Base-by-base conservation (phyloP, 2,113 vertebrate genomes). In the Ahaetulla prasina region DNA sequence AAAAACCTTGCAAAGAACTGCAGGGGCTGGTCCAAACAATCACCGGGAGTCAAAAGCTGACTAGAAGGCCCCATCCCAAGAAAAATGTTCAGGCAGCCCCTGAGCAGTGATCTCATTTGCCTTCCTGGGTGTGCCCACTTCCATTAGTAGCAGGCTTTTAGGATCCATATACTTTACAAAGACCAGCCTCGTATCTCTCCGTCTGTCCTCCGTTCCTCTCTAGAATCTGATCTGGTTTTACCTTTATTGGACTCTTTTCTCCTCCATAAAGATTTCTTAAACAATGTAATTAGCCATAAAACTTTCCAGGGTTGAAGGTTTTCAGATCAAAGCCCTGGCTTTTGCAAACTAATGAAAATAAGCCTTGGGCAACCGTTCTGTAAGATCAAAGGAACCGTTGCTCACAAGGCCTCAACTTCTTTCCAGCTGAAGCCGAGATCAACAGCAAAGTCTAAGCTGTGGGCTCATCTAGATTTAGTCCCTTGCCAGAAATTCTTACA, bases 301-400 rank as follows among this genome's bases (percentile, higher is more conserved):
- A 49, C 43, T 60, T 60, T 49, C 54, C 43, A 91, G 87, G 85
- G n/a, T 43, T 47, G 47, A 35, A n/a, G 18, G 23, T 85, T 86
- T 43, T 84, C 54, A 87, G 90, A 87, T 91, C 90, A 91, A 91
- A 91, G 80, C 10, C 16, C 49, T 60, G 45, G 84, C 23, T 87
- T 86, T 91, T 91, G 90, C 53, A 91, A 86, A 52, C 84, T 87
- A 63, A 91, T 87, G 55, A 47, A 91, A 60, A 50, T 60, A 87
- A 87, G 43, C 90, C 84, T n/a, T 39, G 20, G 43, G 57, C 85
- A 91, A 87, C 43, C n/a, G 84, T 57, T 30, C 52, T 35, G 53
- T 45, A 60, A 87, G 84, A 63, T 91, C 53, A 60, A 87, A 63
- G 90, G 25, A 84, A 49, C 14, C 0, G 22, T 54, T 2, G 16